Conservation (phyloP, 64 coral and sea anemone genomes). For the Actinia tenebrosa region DNA sequence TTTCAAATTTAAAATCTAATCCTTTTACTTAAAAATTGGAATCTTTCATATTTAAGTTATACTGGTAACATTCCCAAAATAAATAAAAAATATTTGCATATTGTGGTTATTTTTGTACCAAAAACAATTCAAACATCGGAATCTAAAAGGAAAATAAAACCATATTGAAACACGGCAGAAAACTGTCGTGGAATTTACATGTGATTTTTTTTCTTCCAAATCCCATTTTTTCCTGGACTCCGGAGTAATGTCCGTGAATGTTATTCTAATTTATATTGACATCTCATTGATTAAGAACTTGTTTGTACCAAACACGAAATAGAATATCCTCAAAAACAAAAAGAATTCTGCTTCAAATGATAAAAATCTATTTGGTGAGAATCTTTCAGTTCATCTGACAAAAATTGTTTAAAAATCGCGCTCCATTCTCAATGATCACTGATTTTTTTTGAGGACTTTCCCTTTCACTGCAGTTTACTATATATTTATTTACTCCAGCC, state of each 20-base stretch:
- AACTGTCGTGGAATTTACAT: neutral
- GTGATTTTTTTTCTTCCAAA: neutral
- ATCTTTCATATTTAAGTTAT: neutral
- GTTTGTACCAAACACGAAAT: slow-evolving; percentile 5
- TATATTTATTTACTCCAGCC: neutral
- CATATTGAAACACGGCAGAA: neutral
- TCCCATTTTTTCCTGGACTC: neutral
- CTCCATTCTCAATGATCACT: neutral
- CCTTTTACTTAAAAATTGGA: neutral
- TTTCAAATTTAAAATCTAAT: no score
- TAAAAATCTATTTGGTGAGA: neutral
- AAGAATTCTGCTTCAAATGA: neutral
- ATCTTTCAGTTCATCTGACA: neutral
- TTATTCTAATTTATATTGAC: slow-evolving; percentile 2
- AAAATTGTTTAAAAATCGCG: slow-evolving; percentile 10
- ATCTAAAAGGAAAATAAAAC: neutral
- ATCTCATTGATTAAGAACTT: neutral
- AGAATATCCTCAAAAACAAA: neutral
- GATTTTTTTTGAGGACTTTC: neutral
- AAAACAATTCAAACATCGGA: neutral
- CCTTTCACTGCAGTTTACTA: neutral
- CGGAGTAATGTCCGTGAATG: neutral
- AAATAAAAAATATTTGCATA: slow-evolving; percentile 12
- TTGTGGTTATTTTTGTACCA: slow-evolving; percentile 5
- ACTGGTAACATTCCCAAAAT: slow-evolving; percentile 8